Base-by-base conservation (phyloP, 1,140 invertebrate genomes). In the Subanguina moxae region DNA sequence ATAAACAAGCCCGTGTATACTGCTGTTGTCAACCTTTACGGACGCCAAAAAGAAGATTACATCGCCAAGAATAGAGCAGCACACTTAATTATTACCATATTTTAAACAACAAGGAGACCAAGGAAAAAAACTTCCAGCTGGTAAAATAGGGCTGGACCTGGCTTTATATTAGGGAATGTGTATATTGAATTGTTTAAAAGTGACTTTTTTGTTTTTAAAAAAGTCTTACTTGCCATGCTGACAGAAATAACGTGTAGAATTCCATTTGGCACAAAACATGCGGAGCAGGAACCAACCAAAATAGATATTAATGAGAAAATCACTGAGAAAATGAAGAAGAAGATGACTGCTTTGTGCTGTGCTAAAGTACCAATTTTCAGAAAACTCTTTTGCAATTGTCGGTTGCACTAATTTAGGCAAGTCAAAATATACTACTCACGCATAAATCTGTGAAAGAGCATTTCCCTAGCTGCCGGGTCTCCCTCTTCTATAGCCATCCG, bases 331-430 rank as follows among this genome's bases (percentile, higher is more conserved):
- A 81, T 68, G 15, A 71, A 82, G 57, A 77, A 77, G 45, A 77
- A 77, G 25, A 77, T 45, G 28, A 77, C 75, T 21, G 77, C 78
- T 74, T 80, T 77, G 64, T 77, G 78, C 57, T 77, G 78, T 13
- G 76, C 76, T 77, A 57, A 80, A 77, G 11, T 38, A 38, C 11
- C 11, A 38, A 38, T 38, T 38, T 38, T 38, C 32, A 3, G 3
- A 38, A 38, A 3, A 38, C 11, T 38, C 32, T 38, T 38, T 38
- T 38, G 32, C 11, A 38, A n/a, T n/a, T n/a, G n/a, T n/a, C n/a
- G n/a, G n/a, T n/a, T n/a, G n/a, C n/a, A n/a, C n/a, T n/a, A n/a
- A n/a, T n/a, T n/a, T n/a, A n/a, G n/a, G n/a, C n/a, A n/a, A n/a
- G n/a, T n/a, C n/a, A n/a, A n/a, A n/a, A n/a, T n/a, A n/a, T n/a